Evolutionary conservation across 2,888 invertebrate genomes (phyloP).

Genomic region (Lypha dubia): DNA sequence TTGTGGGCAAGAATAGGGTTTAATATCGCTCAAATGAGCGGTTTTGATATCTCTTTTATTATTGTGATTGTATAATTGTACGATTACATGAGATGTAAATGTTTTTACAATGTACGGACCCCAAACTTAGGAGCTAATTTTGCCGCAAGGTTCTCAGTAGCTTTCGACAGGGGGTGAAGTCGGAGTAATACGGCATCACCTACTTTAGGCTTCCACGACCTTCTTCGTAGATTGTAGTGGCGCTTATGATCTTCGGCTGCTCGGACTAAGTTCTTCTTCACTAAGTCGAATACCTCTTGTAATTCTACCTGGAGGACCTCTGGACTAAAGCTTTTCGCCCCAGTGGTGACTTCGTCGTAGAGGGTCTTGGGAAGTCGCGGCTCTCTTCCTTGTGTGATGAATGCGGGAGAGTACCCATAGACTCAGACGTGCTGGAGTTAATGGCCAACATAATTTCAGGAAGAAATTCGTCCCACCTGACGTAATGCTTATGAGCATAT

Average conservation of each 20-base stretch:
- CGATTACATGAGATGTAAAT: background rate
- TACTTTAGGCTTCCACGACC: background rate
- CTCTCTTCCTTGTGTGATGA: background rate
- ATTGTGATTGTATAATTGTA: background rate
- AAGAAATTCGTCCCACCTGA: background rate
- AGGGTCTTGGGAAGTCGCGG: background rate
- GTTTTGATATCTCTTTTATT: background rate
- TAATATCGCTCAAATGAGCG: no score
- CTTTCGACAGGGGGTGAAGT: background rate
- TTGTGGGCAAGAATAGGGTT: no score
- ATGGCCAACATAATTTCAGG: background rate
- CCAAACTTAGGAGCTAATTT: background rate
- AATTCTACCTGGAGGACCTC: background rate
- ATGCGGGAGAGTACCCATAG: background rate
- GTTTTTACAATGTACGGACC: background rate
- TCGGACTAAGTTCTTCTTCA: no score
- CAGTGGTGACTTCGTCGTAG: background rate
- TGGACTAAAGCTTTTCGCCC: background rate
- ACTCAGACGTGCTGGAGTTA: background rate
- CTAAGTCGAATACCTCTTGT: background rate
- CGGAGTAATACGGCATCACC: background rate
- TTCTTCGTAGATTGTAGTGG: background rate
- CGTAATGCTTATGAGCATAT: background rate
- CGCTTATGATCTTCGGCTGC: background rate
- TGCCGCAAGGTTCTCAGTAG: no score